Evolutionary conservation across 2,888 invertebrate species (phyloP).

Genomic region (Phorcus lineatus): DNA sequence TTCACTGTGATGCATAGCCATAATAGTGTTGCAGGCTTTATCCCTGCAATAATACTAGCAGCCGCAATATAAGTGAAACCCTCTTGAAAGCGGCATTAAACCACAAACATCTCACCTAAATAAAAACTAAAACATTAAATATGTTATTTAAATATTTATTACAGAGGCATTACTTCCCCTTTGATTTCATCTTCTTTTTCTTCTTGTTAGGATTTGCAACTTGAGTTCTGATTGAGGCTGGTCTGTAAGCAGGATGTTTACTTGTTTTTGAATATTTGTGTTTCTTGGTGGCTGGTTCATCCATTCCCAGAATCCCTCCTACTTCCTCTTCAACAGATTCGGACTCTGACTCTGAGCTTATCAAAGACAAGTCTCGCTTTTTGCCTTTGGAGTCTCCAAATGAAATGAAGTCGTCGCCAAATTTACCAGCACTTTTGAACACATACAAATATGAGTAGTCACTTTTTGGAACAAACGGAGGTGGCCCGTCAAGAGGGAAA

Average conservation of each 20-base stretch:
- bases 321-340: neutral
- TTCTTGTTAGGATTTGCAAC: slow-evolving; percentile 37
- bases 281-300: neutral
- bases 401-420: slow-evolving; percentile 34
- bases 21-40: too few relatives aligned
- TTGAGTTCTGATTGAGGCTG: slow-evolving; percentile 33
- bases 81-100: too few relatives aligned
- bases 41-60: too few relatives aligned
- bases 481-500: neutral
- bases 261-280: slow-evolving; percentile 15
- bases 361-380: neutral
- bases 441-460: slow-evolving; percentile 40
- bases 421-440: slow-evolving; percentile 6
- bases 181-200: slow-evolving; percentile 37
- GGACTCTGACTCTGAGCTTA: neutral
- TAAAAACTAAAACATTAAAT: too few relatives aligned
- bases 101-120: too few relatives aligned
- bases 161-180: too few relatives aligned
- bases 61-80: too few relatives aligned
- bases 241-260: neutral
- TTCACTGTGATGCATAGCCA: too few relatives aligned
- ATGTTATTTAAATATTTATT: too few relatives aligned
- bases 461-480: slow-evolving; percentile 14
- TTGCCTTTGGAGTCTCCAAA: neutral
- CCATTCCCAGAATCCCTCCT: neutral